A percentile compares a stretch with the other conserved stretches of the same genome.
These are phyloP conservation scores for Ectropis crepuscularia DNA, from an alignment of 2,888 invertebrate species.

Conservation along the genomic window DNA sequence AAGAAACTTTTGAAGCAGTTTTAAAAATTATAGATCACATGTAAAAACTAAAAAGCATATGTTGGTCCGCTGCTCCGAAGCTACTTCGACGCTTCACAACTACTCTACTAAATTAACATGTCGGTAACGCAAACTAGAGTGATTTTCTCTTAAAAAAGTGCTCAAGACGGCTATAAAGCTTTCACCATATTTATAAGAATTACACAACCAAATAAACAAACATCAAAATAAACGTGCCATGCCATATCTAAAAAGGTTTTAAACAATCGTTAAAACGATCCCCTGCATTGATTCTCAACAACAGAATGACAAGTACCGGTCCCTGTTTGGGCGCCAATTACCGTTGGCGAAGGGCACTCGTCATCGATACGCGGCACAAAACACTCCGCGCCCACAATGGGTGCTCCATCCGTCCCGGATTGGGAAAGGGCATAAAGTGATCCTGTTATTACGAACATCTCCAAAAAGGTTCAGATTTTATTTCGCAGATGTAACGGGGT, in stretches of 20 bases:
- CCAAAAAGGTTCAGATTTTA: slow-evolving; percentile 27
- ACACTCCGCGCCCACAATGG: slow-evolving; percentile 8
- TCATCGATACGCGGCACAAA: slow-evolving; percentile 12
- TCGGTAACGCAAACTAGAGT: too few species aligned
- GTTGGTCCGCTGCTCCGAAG: too few species aligned
- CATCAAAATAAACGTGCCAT: not conserved
- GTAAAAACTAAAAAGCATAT: too few species aligned
- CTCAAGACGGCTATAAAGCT: too few species aligned
- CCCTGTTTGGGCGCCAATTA: slow-evolving; percentile 14
- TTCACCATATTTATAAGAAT: too few species aligned
- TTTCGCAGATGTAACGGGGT: slow-evolving; percentile 1
- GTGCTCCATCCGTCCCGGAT: slow-evolving; percentile 20
- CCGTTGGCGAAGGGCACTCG: slow-evolving; percentile 14
- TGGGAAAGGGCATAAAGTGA: slow-evolving; percentile 17
- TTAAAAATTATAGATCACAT: too few species aligned
- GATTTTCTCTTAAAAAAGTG: not conserved
- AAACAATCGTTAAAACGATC: too few species aligned
- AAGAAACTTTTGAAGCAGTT: too few species aligned
- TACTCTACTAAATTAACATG: too few species aligned
- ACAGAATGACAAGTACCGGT: not conserved
- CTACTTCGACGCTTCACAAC: too few species aligned
- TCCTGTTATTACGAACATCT: slow-evolving; percentile 27
- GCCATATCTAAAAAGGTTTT: not conserved
- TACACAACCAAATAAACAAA: too few species aligned
- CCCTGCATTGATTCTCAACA: slow-evolving; percentile 3